Conservation (phyloP, 2,888 invertebrate species). For the Hydropsyche betteni region DNA sequence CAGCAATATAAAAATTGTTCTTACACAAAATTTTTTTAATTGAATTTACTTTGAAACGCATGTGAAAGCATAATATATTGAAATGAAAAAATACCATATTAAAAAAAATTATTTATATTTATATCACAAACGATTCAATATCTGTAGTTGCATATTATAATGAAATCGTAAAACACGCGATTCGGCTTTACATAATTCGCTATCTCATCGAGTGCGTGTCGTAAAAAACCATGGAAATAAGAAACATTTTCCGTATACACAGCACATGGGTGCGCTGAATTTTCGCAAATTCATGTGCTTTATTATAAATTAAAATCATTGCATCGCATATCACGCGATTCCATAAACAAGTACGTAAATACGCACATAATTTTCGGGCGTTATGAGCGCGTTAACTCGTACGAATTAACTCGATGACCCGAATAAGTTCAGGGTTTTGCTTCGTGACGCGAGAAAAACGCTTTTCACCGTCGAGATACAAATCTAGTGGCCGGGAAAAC, state of each 20-base stretch:
- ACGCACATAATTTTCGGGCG: constrained; percentile 20
- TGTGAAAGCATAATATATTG: no score
- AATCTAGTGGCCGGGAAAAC: no score
- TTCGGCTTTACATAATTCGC: constrained; percentile 6
- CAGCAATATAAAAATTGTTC: no score
- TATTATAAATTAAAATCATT: constrained; percentile 13
- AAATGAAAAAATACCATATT: no score
- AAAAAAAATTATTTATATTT: no score
- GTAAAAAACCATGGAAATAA: not conserved
- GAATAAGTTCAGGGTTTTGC: constrained; percentile 1
- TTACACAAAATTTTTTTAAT: no score
- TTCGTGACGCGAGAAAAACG: no score
- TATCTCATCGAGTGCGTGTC: not conserved
- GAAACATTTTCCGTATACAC: not conserved
- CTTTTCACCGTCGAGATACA: no score
- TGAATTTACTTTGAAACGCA: no score
- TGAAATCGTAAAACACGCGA: not conserved
- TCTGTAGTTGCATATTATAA: no score
- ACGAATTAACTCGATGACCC: constrained; percentile 27
- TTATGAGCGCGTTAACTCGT: not conserved
- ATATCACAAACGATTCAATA: no score
- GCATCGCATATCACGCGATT: constrained; percentile 1
- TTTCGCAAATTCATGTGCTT: constrained; percentile 20
- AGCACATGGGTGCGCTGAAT: not conserved
- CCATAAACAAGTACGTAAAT: constrained; percentile 14